Base-by-base conservation (phyloP, 2,113 vertebrate species). In the Pollimyrus isidori region DNA sequence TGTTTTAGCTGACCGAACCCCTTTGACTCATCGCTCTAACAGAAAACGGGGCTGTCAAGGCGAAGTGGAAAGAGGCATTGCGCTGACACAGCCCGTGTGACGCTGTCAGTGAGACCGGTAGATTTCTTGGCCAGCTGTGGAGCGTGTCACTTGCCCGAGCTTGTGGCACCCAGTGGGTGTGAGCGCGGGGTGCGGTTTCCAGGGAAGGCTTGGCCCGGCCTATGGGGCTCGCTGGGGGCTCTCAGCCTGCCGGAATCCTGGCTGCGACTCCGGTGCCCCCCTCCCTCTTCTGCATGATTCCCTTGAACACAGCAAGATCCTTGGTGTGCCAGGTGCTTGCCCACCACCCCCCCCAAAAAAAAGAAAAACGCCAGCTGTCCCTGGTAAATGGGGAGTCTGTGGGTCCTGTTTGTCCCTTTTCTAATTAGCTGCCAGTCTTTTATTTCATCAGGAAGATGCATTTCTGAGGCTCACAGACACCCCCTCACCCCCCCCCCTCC, bases 301-400 rank as follows among this genome's bases (percentile, higher is more conserved):
- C 87, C 49, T 90, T 90, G 80, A 45, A 90, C 82, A 84, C 62
- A 92, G 91, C 89, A 82, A 90, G 90, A 91, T 87, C 82, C 69
- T 50, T 88, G 9, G 80, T 39, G 69, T 89, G 26, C 86, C 82
- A 39, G 9, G 90, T 90, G 91, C 93, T 93, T 91, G 93, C 69
- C 56, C n/a, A 3, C 42, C n/a, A n/a, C n/a, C 11, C 26, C 48
- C 48, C 7, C 48, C 2, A 50, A 50, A 50, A 13, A n/a, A n/a
- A n/a, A n/a, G n/a, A n/a, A n/a, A n/a, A n/a, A n/a, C n/a, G n/a
- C 92, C 91, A 7, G 92, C 94, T 94, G 93, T 92, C 89, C 89
- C 89, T 62, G 30, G 30, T 39, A 21, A 87, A 89, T 86, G 53
- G 90, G 82, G 88, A 84, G 90, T 69, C n/a, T 26, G n/a, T 69